Base-by-base conservation (phyloP, 2,797 vertebrate species). In the Sebastes elongatus region DNA sequence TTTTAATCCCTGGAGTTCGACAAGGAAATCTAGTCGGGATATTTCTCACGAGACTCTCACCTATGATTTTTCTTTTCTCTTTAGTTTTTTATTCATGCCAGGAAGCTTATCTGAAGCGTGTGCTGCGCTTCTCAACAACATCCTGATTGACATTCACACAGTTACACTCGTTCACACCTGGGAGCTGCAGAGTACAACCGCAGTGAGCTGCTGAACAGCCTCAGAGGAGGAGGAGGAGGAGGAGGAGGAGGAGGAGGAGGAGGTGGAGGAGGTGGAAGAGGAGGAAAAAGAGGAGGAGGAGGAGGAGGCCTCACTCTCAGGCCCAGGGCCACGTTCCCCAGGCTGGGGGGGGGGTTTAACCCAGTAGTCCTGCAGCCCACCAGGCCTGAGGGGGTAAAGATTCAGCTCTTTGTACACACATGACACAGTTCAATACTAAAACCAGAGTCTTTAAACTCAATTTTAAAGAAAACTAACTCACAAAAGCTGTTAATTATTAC, bases 91-190 rank as follows among this genome's bases (percentile, higher is more conserved):
- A 74, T 81, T 82, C 81, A 77, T 82, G 76, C 30, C 14, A 20
- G 25, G 74, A 76, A 59, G 79, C 75, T 89, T 33, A 65, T 84
- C 73, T 42, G 84, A 88, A 88, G 81, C 28, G 7, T 32, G 80
- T 62, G 86, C 73, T 30, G 56, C 18, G 76, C 72, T 76, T 87
- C 86, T 78, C 65, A 81, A 85, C 82, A 76, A 78, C 81, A 74
- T 16, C 76, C 64, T 49, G 76, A 86, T 89, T 87, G 78, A 81
- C 79, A 83, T 85, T 89, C 89, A 74, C 86, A 73, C 79, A 20
- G 76, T 78, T 85, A 52, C 76, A 32, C 82, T 69, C 1, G 18
- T 28, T 84, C 78, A 67, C 86, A 83, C 74, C 73, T 80, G 85
- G 86, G 84, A 91, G 81, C 81, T 81, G 74, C 71, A 59, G 80